A percentile compares a stretch with the other conserved stretches of the same genome.
Conservation (phyloP, 2,113 vertebrate species). For the Ploceus nigricollis region DNA sequence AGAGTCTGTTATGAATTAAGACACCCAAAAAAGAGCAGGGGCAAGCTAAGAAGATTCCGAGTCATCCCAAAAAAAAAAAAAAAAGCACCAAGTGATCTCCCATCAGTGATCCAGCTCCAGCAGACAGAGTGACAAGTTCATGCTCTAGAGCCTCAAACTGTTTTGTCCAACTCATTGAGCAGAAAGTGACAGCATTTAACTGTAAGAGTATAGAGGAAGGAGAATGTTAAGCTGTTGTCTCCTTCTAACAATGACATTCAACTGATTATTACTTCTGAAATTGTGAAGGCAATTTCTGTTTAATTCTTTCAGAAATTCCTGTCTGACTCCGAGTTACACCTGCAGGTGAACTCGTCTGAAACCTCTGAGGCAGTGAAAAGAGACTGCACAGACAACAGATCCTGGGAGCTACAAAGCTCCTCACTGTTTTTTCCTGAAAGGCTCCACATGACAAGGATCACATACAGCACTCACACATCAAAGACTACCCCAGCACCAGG, state of each 20-base stretch:
- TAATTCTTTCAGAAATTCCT: neutral
- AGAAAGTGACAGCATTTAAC: neutral
- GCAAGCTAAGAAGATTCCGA: neutral
- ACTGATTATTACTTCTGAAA: neutral
- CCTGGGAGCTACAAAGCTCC: neutral
- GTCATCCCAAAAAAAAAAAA: neutral
- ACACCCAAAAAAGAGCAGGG: neutral
- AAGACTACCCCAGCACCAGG: neutral
- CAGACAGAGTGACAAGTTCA: rapidly evolving
- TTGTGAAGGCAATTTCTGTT: neutral
- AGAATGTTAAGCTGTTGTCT: neutral
- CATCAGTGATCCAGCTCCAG: neutral
- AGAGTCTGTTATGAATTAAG: neutral
- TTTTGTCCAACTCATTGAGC: neutral
- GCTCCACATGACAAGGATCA: neutral
- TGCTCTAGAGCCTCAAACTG: neutral
- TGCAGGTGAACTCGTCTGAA: neutral
- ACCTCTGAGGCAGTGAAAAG: neutral
- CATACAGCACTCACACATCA: neutral
- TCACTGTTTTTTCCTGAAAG: neutral
- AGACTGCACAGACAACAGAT: neutral
- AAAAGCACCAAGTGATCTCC: neutral
- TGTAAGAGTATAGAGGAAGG: neutral
- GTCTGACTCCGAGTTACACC: neutral
- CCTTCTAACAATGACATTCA: neutral